A percentile compares a stretch with the other conserved stretches of the same genome.
Conservation (phyloP, 2,888 invertebrate genomes). For the Corbicula japonica region DNA sequence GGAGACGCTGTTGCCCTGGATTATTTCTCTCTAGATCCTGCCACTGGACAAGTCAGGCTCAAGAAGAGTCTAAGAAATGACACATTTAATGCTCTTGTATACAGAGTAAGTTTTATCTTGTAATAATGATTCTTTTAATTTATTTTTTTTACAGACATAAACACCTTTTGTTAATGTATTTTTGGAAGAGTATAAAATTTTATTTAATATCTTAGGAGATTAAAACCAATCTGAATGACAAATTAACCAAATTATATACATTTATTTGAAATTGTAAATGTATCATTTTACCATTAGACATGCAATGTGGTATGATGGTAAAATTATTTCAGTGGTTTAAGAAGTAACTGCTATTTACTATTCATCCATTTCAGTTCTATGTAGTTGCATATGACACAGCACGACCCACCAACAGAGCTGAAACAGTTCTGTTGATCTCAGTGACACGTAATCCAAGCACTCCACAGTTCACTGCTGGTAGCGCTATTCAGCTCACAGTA, state of each 20-base stretch:
- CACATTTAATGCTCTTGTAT: constrained; percentile 57
- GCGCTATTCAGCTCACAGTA: constrained; percentile 54
- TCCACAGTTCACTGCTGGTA: constrained; percentile 69
- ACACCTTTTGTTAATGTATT: too few relatives aligned
- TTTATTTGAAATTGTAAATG: too few relatives aligned
- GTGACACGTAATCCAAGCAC: constrained; percentile 75
- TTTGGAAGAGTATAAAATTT: too few relatives aligned
- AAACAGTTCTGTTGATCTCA: constrained; percentile 71
- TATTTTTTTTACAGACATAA: too few relatives aligned
- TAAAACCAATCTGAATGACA: too few relatives aligned
- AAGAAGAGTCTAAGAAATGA: constrained; percentile 68
- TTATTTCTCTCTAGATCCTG: constrained; percentile 68
- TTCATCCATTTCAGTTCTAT: constrained; percentile 54
- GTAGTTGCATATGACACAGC: constrained; percentile 68
- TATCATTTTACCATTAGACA: too few relatives aligned
- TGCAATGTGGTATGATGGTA: too few relatives aligned
- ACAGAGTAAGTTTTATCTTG: constrained; percentile 74
- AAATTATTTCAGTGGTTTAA: too few relatives aligned
- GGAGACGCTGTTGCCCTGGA: constrained; percentile 66
- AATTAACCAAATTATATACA: too few relatives aligned
- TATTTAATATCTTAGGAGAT: too few relatives aligned
- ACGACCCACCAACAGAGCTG: constrained; percentile 72
- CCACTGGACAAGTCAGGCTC: constrained; percentile 67
- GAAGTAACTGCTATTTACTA: too few relatives aligned
- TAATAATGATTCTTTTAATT: too few relatives aligned